Conservation (phyloP, 2,113 vertebrate genomes). For the Otocyon megalotis region DNA sequence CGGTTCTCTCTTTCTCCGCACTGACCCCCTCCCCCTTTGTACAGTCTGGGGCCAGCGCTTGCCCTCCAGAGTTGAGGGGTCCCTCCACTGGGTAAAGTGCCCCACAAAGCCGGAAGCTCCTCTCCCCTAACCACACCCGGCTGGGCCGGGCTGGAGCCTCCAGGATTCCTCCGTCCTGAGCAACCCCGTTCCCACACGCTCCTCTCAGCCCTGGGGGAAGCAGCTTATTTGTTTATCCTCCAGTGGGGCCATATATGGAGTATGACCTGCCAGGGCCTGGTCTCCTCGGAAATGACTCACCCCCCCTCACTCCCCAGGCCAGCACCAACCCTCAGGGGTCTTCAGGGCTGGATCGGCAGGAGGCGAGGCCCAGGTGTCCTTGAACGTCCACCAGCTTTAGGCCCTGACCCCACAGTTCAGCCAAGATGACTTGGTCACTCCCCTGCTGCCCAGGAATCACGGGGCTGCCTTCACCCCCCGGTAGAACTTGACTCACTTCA, state of each 20-base stretch:
- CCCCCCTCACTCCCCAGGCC: not conserved
- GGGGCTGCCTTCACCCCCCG: not conserved
- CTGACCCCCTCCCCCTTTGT: not conserved
- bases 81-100: not conserved
- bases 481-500: not conserved
- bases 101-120: not conserved
- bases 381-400: not conserved
- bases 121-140: not conserved
- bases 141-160: not conserved
- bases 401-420: not conserved
- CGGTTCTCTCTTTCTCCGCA: not conserved
- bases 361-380: not conserved
- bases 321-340: not conserved
- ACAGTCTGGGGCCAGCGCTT: not conserved
- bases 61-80: not conserved
- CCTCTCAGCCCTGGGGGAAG: not conserved
- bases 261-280: not conserved
- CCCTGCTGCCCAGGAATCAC: not conserved
- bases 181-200: conserved; percentile 29
- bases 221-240: not conserved
- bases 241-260: not conserved
- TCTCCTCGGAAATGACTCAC: conserved; percentile 32
- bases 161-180: conserved; percentile 57
- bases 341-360: not conserved
- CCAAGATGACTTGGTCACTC: not conserved